phyloP scores from a whole-genome alignment of 30 jellyfish, hydroid and myxozoan species.

The Cassiopea xamachana region DNA sequence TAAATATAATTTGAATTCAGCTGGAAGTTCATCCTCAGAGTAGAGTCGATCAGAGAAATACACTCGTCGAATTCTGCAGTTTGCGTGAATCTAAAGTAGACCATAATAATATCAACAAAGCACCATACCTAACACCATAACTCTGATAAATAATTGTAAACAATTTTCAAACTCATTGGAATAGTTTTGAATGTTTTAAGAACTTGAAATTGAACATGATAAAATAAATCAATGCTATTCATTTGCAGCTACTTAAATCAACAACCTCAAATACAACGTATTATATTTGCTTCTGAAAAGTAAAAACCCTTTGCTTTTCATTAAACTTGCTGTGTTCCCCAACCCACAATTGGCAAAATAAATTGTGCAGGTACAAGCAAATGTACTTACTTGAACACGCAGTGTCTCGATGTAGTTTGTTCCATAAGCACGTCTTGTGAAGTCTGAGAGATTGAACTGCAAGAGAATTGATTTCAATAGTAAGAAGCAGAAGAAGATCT shows the following conservation, averaged over 20 bases:
- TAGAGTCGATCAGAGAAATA: slow-evolving; percentile 98
- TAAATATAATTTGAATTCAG: slow-evolving; percentile 95
- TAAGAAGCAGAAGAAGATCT: not conserved
- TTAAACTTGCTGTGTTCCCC: too few relatives aligned
- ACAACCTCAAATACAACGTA: too few relatives aligned
- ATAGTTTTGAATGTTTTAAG: too few relatives aligned
- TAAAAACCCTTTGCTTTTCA: too few relatives aligned
- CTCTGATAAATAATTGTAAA: too few relatives aligned
- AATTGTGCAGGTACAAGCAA: not conserved
- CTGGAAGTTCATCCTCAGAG: slow-evolving; percentile 98
- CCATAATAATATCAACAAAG: not conserved
- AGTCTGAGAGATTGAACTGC: slow-evolving; percentile 90
- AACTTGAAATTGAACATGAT: too few relatives aligned
- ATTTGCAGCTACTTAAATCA: too few relatives aligned
- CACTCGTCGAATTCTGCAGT: slow-evolving; percentile 99
- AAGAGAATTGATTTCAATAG: not conserved
- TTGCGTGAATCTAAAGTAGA: slow-evolving; percentile 91
- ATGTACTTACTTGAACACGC: slow-evolving; percentile 84
- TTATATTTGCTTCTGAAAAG: too few relatives aligned
- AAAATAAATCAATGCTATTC: too few relatives aligned
- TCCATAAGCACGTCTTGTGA: slow-evolving; percentile 98
- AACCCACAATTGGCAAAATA: too few relatives aligned
- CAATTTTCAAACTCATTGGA: too few relatives aligned
- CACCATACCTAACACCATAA: not conserved
- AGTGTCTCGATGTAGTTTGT: slow-evolving; percentile 97